Percentiles rank a stretch among this genome's conserved stretches.
Conservation (phyloP, 2,888 invertebrate genomes). For the Caenorhabditis uteleia region DNA sequence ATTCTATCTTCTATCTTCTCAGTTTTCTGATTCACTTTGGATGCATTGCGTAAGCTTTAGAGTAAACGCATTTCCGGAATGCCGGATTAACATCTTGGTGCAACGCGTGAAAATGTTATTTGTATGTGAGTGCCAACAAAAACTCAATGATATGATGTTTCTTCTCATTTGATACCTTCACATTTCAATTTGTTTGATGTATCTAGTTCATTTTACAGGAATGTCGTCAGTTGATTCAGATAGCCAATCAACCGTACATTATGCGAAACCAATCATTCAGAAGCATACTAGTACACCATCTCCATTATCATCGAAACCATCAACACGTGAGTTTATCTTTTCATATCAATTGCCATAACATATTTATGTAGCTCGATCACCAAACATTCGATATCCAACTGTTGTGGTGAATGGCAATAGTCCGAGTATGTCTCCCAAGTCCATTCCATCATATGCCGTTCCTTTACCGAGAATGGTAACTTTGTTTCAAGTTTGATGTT, state of each 20-base stretch:
- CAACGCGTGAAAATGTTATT: constrained; percentile 2
- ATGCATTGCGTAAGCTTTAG: constrained; percentile 16
- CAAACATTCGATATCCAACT: constrained; percentile 44
- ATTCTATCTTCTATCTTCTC: too few relatives aligned
- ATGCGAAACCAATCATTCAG: constrained; percentile 36
- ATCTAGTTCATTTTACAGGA: too few relatives aligned
- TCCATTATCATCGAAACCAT: constrained; percentile 6
- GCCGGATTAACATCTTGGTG: constrained; percentile 28
- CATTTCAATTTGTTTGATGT: too few relatives aligned
- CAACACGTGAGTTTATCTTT: constrained; percentile 10
- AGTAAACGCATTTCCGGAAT: constrained; percentile 43
- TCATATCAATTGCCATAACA: neutral
- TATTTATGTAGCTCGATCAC: constrained; percentile 25
- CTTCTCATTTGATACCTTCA: too few relatives aligned
- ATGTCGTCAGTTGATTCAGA: too few relatives aligned
- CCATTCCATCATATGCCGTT: constrained; percentile 24
- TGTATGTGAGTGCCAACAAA: too few relatives aligned
- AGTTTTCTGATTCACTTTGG: too few relatives aligned
- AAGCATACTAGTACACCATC: constrained; percentile 1
- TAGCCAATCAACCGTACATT: constrained; percentile 31
- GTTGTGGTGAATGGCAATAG: constrained; percentile 27
- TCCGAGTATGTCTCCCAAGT: constrained; percentile 11
- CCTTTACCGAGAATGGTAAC: constrained; percentile 29
- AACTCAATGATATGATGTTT: too few relatives aligned
- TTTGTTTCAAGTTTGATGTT: neutral